Evolutionary conservation across 2,888 invertebrate genomes (phyloP).

Genomic region (Hypercompe scribonia): DNA sequence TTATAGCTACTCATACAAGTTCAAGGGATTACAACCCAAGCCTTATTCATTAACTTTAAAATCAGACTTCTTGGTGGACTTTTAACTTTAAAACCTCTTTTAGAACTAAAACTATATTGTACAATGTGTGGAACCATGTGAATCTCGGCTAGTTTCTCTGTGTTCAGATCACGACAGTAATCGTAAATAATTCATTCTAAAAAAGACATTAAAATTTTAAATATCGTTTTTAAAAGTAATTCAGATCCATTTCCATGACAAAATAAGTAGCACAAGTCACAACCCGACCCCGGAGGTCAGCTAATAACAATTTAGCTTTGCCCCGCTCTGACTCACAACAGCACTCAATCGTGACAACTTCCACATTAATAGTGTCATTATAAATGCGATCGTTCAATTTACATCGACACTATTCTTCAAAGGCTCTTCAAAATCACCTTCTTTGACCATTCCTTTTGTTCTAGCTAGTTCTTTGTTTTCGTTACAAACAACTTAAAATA

Average conservation of each 20-base stretch:
- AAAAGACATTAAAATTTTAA: conserved; percentile 18
- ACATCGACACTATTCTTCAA: conserved; percentile 9
- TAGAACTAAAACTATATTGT: too few species aligned
- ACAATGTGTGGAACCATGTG: too few species aligned
- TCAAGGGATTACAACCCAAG: not conserved
- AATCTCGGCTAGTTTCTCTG: too few species aligned
- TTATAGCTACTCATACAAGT: not conserved
- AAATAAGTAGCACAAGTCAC: conserved; percentile 59
- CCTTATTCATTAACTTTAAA: too few species aligned
- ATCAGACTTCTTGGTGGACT: too few species aligned
- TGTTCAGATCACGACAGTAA: conserved; percentile 1
- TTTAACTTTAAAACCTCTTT: too few species aligned
- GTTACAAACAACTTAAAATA: not conserved
- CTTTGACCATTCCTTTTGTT: conserved; percentile 11
- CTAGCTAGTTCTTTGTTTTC: conserved; percentile 5
- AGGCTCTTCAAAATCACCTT: conserved; percentile 2
- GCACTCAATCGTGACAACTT: conserved; percentile 51
- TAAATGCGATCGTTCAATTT: conserved; percentile 12
- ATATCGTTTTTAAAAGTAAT: conserved; percentile 33
- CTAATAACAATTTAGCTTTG: conserved; percentile 67
- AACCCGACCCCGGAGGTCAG: conserved; percentile 72
- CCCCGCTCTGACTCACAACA: conserved; percentile 63
- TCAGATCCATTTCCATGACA: conserved; percentile 51
- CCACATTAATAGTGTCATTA: conserved; percentile 36
- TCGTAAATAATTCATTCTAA: conserved; percentile 24